phyloP scores from a whole-genome alignment of 1,140 invertebrate species.

The Brachionus sp. region DNA sequence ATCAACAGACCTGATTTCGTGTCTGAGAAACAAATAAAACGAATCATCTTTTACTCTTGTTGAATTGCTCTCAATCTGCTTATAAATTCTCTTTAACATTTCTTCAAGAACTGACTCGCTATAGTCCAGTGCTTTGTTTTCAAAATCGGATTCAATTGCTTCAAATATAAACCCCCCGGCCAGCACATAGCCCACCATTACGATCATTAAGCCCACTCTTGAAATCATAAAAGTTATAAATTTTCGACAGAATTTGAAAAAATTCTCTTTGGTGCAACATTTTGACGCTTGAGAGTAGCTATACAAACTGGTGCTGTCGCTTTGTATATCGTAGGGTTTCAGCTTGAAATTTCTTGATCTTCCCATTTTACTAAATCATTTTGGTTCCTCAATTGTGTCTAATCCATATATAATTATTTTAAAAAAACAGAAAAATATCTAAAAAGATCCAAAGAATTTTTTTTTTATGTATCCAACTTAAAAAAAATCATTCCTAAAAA shows the following conservation, averaged over 20 bases:
- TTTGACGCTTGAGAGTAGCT: background rate
- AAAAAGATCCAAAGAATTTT: too few species aligned
- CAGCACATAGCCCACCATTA: constrained; percentile 39
- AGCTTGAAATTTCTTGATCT: constrained; percentile 6
- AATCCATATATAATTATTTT: background rate
- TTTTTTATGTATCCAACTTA: too few species aligned
- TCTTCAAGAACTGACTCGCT: constrained; percentile 25
- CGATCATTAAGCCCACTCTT: constrained; percentile 35
- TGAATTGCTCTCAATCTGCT: constrained; percentile 41
- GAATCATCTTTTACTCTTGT: constrained; percentile 31
- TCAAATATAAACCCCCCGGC: constrained; percentile 44
- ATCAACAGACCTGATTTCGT: constrained; percentile 7
- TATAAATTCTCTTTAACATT: constrained; percentile 32
- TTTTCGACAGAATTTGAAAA: constrained; percentile 42
- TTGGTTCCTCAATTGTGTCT: background rate
- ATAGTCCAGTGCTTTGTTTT: background rate
- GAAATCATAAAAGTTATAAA: constrained; percentile 43
- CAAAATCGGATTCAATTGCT: constrained; percentile 23
- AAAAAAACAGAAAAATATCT: too few species aligned
- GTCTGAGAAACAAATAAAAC: constrained; percentile 14
- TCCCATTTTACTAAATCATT: constrained; percentile 10
- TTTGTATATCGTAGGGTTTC: background rate
- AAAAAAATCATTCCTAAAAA: too few species aligned
- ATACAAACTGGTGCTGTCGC: background rate
- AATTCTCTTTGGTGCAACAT: constrained; percentile 39